Percentiles rank a stretch among this genome's conserved stretches.
phyloP scores from a whole-genome alignment of 2,888 invertebrate genomes.

The Phragmatobia fuliginosa region DNA sequence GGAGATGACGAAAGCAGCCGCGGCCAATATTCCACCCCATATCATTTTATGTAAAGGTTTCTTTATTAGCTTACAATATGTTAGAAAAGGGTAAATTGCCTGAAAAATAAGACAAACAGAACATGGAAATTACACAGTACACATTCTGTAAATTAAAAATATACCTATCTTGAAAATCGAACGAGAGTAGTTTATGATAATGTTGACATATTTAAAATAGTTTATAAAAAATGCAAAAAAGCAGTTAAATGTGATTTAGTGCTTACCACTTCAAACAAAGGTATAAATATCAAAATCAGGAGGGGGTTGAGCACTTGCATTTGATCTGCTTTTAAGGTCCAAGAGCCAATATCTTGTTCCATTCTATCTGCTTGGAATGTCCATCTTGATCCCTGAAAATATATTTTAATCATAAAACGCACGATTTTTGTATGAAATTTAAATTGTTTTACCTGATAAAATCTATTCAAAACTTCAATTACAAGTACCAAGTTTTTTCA shows the following conservation, averaged over 20 bases:
- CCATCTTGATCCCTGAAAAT: slow-evolving; percentile 94
- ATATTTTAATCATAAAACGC: not conserved
- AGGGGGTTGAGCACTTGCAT: slow-evolving; percentile 97
- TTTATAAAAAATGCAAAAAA: not conserved
- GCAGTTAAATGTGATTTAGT: not conserved
- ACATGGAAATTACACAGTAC: too few species aligned
- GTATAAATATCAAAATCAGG: slow-evolving; percentile 94
- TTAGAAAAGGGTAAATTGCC: slow-evolving; percentile 92
- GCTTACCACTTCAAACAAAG: slow-evolving; percentile 90
- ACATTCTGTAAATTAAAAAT: not conserved
- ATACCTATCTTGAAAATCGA: not conserved
- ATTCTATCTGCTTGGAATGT: slow-evolving; percentile 96
- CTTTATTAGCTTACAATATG: slow-evolving; percentile 88
- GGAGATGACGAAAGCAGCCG: slow-evolving; percentile 94
- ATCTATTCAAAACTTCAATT: too few species aligned
- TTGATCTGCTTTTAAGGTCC: slow-evolving; percentile 95
- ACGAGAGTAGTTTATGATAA: not conserved
- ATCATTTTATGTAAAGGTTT: slow-evolving; percentile 95
- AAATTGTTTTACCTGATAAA: too few species aligned
- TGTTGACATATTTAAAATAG: not conserved
- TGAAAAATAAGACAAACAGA: slow-evolving; percentile 50
- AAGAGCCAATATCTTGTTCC: slow-evolving; percentile 92
- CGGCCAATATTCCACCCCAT: slow-evolving; percentile 94
- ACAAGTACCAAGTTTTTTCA: too few species aligned
- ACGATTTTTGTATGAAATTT: not conserved